Conservation (phyloP, 2,113 vertebrate genomes). For the Dicaeum eximium region DNA sequence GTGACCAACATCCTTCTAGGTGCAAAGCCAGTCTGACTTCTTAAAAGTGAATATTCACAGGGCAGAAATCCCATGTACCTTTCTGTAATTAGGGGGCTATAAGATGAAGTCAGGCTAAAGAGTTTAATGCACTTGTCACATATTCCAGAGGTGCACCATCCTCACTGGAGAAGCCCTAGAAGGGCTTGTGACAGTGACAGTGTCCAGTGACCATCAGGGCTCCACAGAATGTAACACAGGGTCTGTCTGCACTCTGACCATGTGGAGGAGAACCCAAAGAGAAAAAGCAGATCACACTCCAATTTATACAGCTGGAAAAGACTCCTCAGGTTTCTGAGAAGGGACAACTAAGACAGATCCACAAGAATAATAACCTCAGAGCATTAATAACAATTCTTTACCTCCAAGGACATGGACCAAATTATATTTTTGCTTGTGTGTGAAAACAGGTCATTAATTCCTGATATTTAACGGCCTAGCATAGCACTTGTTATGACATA, state of each 20-base stretch:
- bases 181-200: neutral
- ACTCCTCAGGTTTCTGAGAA: neutral
- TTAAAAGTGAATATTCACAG: neutral
- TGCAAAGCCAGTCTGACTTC: neutral
- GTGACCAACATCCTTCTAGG: neutral
- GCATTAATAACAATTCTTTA: neutral
- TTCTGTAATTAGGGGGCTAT: neutral
- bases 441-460: neutral
- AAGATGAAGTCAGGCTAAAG: neutral
- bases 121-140: neutral
- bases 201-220: too few species aligned
- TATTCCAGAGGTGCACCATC: neutral
- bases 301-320: neutral
- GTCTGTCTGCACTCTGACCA: neutral
- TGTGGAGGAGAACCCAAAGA: neutral
- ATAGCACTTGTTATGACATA: neutral
- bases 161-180: neutral
- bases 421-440: neutral
- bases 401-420: neutral
- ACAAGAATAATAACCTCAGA: neutral
- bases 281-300: neutral
- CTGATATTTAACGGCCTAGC: neutral
- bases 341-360: neutral
- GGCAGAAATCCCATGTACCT: neutral
- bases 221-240: neutral